Base-by-base conservation (phyloP, 2,888 invertebrate species). In the Athalia cordata region DNA sequence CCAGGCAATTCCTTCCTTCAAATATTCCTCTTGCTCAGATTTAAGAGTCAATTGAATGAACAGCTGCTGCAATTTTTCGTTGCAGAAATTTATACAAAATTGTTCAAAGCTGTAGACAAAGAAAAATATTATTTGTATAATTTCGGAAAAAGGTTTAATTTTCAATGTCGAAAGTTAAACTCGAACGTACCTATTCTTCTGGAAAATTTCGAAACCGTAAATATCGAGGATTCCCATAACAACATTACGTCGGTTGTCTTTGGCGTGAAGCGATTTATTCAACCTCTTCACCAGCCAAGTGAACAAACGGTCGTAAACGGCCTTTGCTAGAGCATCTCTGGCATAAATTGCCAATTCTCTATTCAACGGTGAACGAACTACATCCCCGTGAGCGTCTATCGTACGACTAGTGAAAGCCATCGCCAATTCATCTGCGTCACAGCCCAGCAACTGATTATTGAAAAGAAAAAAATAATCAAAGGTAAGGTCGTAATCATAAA, bases 31-130 rank as follows among this genome's bases (percentile, higher is more conserved):
- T 89, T 98, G 98, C 89, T 98, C 98, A 11, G 96, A 96, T 87
- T 96, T 96, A 61, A 98, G 90, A 0, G 98, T 98, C 86, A 98
- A 91, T 89, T 97, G 95, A 87, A 98, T 98, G 90, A 98, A 98
- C 80, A 98, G 91, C 90, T 98, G 98, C 89, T 98, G 98, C 80
- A 98, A 92, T 90, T 98, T 98, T 91, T 98, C 98, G 89, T 98
- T 98, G 90, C 98, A 98, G 91, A 96, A 98, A 91, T 98, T 98
- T 81, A 98, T 98, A 91, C 98, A 98, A 89, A 98, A 96, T 90
- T 98, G 98, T 89, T 96, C 96, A 89, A 96, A 96, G 86, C 95
- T 95, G 86, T 79, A 89, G 87, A 79, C 5, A 68, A 3, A n/a
- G 47, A 59, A 49, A 77, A 61, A 68, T 72, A 61, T 9, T 5